Percentiles rank a stretch among this genome's conserved stretches.
phyloP scores from a whole-genome alignment of 2,888 invertebrate genomes.

The Xestia sexstrigata region DNA sequence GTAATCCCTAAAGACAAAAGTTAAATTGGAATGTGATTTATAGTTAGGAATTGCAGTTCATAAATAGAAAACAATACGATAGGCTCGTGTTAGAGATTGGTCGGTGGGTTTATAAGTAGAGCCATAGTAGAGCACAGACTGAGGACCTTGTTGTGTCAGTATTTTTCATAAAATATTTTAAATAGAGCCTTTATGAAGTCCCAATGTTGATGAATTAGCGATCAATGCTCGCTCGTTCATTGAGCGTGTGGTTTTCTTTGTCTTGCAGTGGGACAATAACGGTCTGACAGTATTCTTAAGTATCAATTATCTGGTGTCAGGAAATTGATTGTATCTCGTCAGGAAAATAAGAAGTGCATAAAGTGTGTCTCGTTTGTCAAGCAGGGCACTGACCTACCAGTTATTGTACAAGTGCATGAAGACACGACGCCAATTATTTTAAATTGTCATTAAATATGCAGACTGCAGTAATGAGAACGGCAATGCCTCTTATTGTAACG shows the following conservation, averaged over 20 bases:
- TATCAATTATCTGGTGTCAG: not conserved
- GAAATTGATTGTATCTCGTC: not conserved
- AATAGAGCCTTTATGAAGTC: not conserved
- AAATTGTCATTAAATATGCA: conserved; percentile 55
- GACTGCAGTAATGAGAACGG: conserved; percentile 48
- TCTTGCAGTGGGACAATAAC: not conserved
- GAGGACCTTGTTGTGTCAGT: not conserved
- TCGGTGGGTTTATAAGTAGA: not conserved
- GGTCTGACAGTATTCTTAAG: not conserved
- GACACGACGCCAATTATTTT: conserved; percentile 41
- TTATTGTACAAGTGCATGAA: conserved; percentile 47
- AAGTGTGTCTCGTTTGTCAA: not conserved
- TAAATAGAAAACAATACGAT: not conserved
- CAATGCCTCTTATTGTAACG: conserved; percentile 17
- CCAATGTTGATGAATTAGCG: not conserved
- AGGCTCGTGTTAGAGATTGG: not conserved
- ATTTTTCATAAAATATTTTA: not conserved
- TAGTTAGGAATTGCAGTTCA: not conserved
- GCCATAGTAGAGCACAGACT: no score
- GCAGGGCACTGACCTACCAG: conserved; percentile 30
- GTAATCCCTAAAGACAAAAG: conserved; percentile 27
- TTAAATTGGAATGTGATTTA: conserved; percentile 17
- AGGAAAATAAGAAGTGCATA: conserved; percentile 3
- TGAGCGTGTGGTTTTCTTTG: not conserved
- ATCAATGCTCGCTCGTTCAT: not conserved